Conservation (phyloP, 2,797 vertebrate genomes). For the Sebastes iracundus region DNA sequence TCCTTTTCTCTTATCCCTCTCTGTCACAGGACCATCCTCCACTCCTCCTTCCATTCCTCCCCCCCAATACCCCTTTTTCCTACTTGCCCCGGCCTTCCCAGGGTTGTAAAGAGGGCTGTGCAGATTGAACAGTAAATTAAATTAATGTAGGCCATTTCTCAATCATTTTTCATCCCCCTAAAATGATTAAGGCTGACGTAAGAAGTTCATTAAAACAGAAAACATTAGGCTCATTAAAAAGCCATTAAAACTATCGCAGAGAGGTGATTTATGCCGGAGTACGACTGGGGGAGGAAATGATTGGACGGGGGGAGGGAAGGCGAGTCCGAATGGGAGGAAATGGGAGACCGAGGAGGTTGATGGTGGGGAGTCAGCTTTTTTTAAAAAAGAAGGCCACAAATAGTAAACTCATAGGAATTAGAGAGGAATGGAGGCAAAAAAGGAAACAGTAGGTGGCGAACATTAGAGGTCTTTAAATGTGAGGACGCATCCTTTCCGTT, state of each 20-base stretch:
- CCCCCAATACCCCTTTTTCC: slow-evolving; percentile 15
- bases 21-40: slow-evolving; percentile 2
- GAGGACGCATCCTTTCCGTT: slow-evolving; percentile 6
- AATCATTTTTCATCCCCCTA: slow-evolving; percentile 91
- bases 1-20: neutral
- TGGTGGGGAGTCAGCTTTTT: slow-evolving; percentile 60
- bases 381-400: slow-evolving; percentile 52
- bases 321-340: slow-evolving; percentile 60
- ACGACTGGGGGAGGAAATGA: slow-evolving; percentile 77
- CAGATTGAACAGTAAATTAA: slow-evolving; percentile 91
- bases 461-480: slow-evolving; percentile 47
- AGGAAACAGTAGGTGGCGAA: slow-evolving; percentile 43
- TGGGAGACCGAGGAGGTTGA: slow-evolving; percentile 49
- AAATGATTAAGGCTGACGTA: slow-evolving; percentile 94
- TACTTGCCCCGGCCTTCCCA: slow-evolving; percentile 57
- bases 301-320: slow-evolving; percentile 58
- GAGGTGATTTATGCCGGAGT: slow-evolving; percentile 89
- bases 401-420: slow-evolving; percentile 45
- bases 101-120: slow-evolving; percentile 80
- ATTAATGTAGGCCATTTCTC: slow-evolving; percentile 92
- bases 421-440: slow-evolving; percentile 32
- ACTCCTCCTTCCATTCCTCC: neutral
- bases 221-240: slow-evolving; percentile 98
- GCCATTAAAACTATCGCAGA: slow-evolving; percentile 91
- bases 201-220: slow-evolving; percentile 96